These are phyloP conservation scores for Ctenopoma multispine DNA, from an alignment of 2,797 vertebrate species.

Conservation along the genomic window DNA sequence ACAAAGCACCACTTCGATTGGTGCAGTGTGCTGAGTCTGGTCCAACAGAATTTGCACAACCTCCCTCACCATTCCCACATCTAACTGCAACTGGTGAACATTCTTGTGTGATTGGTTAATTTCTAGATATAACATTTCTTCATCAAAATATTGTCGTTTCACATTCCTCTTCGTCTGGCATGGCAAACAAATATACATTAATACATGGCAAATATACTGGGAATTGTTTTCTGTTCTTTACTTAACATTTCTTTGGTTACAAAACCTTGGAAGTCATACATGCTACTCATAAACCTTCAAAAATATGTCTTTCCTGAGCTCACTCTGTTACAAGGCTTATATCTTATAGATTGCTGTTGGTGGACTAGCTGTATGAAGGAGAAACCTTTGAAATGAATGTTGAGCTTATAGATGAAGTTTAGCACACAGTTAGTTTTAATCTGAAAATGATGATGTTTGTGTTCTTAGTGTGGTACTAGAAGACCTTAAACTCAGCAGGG, in stretches of 20 bases:
- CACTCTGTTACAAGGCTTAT: neutral
- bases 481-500: conserved; percentile 49
- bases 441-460: conserved; percentile 26
- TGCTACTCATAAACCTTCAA: neutral
- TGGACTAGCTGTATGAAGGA: neutral
- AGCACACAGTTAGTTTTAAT: conserved; percentile 18
- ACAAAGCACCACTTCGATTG: conserved; percentile 61
- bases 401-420: conserved; percentile 22
- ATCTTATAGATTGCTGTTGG: neutral
- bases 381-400: conserved; percentile 17
- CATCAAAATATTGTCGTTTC: neutral
- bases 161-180: neutral
- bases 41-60: conserved; percentile 29
- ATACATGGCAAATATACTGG: neutral
- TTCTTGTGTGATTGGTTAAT: conserved; percentile 6
- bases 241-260: conserved; percentile 2
- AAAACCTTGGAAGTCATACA: neutral
- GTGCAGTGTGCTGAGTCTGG: conserved; percentile 45
- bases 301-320: neutral
- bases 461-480: conserved; percentile 28
- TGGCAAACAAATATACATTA: neutral
- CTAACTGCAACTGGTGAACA: conserved; percentile 4
- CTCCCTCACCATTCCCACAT: conserved; percentile 1
- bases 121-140: neutral
- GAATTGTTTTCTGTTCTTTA: neutral